Base-by-base conservation (phyloP, 2,113 vertebrate genomes). In the Equus quagga region DNA sequence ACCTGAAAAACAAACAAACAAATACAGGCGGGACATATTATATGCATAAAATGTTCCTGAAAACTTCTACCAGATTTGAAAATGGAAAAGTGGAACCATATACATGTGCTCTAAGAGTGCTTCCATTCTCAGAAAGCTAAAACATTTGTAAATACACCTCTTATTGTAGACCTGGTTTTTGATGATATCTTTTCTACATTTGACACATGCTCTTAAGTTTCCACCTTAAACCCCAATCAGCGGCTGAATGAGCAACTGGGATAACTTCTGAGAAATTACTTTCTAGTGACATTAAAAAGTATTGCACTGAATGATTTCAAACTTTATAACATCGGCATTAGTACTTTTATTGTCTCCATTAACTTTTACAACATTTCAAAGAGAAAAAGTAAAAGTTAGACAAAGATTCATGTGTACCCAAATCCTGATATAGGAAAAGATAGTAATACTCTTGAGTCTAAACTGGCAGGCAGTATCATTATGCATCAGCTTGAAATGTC, bases 321-420 rank as follows among this genome's bases (percentile, higher is more conserved):
- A 58, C 44, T 62, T 67, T 62, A 8, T 88, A 87, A 83, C 4
- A 65, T 46, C 28, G 15, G 21, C 24, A 19, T 58, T 44, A 79
- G 24, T 65, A 82, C 41, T 41, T 90, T 58, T 1, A 44, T 89
- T 23, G 36, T 58, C n/a, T 93, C 36, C 8, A 72, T 21, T 60
- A 56, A 84, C 78, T 84, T 94, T 81, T 21, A 72, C 83, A 56
- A 65, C 21, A 58, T 62, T 97, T 93, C 85, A 93, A 95, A 46
- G 10, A 46, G 65, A 88, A 96, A 56, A 83, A 51, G 10, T 13
- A 36, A 70, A 88, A 79, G 7, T 26, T 60, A 84, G 33, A 88
- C 33, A 44, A 46, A 73, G 67, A 79, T 64, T 69, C 33, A 67
- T 84, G 33, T 33, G 46, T 67, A 41, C 33, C 41, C 54, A 70